phyloP scores from a whole-genome alignment of 2,797 vertebrate species.

The Triplophysa bombifrons region DNA sequence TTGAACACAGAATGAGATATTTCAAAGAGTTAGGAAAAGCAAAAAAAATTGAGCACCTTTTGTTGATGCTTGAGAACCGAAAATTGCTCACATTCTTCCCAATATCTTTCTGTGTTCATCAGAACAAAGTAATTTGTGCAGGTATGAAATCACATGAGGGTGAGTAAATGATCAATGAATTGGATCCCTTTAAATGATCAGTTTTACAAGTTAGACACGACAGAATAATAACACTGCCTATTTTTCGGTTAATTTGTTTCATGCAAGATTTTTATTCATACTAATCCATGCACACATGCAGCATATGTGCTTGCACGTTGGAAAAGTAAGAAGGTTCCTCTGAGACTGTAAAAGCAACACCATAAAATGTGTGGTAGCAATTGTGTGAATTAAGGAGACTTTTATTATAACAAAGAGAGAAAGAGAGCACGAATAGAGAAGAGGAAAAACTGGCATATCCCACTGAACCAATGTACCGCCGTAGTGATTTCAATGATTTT shows the following conservation, averaged over 20 bases:
- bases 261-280: neutral
- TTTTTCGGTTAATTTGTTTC: neutral
- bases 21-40: too few relatives aligned
- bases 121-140: too few relatives aligned
- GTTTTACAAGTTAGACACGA: neutral
- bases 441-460: neutral
- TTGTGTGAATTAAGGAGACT: constrained; percentile 68
- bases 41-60: too few relatives aligned
- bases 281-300: neutral
- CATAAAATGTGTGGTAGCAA: constrained; percentile 72
- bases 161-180: too few relatives aligned
- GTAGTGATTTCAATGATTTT: constrained; percentile 7
- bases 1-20: too few relatives aligned
- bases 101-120: too few relatives aligned
- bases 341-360: constrained; percentile 63
- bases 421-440: constrained; percentile 6
- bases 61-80: too few relatives aligned
- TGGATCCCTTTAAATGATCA: neutral
- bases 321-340: constrained; percentile 64
- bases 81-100: too few relatives aligned
- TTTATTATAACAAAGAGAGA: constrained; percentile 61
- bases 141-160: too few relatives aligned
- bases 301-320: constrained; percentile 34
- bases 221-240: neutral
- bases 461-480: neutral